Conservation (phyloP, 2,888 invertebrate species). For the Philaethria dido region DNA sequence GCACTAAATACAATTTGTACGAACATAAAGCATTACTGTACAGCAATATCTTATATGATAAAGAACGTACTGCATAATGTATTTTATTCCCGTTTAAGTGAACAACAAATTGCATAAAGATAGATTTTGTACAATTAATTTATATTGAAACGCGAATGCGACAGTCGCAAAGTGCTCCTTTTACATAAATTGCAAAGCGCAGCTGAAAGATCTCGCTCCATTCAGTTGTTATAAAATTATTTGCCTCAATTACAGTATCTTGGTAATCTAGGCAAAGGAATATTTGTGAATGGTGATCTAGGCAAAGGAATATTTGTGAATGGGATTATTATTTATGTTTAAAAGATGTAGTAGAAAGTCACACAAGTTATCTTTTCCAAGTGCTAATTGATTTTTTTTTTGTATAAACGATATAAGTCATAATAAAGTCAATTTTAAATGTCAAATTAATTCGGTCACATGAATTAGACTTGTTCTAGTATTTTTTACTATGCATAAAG, state of each 20-base stretch:
- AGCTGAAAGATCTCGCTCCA: constrained; percentile 13
- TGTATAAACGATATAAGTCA: too few relatives aligned
- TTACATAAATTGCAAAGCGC: constrained; percentile 19
- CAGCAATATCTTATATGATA: background rate
- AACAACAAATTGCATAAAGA: constrained; percentile 10
- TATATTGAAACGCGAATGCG: constrained; percentile 12
- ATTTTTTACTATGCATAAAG: too few relatives aligned
- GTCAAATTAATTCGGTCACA: too few relatives aligned
- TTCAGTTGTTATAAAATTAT: constrained; percentile 15
- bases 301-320: background rate
- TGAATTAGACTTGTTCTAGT: too few relatives aligned
- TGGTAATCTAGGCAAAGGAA: background rate
- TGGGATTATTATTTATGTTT: background rate
- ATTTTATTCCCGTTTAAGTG: background rate
- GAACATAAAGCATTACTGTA: background rate
- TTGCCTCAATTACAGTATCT: constrained; percentile 5
- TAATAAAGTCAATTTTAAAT: too few relatives aligned
- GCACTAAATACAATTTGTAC: too few relatives aligned
- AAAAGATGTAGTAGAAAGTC: background rate
- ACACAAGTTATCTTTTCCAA: too few relatives aligned
- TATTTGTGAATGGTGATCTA: background rate
- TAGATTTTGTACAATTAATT: constrained; percentile 14
- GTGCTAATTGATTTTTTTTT: too few relatives aligned
- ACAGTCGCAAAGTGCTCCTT: constrained; percentile 13
- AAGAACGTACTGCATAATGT: background rate